Evolutionary conservation across 2,888 invertebrate species (phyloP).

Genomic region (Anoplius nigerrimus): DNA sequence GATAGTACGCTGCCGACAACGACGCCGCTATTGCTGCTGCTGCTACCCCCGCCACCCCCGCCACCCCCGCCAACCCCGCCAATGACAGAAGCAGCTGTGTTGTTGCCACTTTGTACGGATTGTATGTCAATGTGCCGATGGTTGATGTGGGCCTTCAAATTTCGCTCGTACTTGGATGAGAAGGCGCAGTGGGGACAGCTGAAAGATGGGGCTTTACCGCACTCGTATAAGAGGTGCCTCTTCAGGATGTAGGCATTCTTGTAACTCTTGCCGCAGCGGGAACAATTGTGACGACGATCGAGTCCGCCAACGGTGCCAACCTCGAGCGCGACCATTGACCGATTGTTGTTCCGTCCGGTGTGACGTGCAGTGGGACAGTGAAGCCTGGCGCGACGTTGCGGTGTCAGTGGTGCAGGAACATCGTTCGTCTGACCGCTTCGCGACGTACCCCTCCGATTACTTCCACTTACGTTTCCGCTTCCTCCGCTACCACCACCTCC

Average conservation of each 20-base stretch:
- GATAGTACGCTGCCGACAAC: too few species aligned
- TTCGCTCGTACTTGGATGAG: constrained; percentile 75
- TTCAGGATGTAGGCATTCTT: constrained; percentile 80
- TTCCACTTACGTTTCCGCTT: constrained; percentile 12
- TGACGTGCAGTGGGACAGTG: constrained; percentile 67
- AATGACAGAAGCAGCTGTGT: constrained; percentile 53
- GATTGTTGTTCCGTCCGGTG: constrained; percentile 61
- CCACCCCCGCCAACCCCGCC: constrained; percentile 7
- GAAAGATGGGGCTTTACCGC: constrained; percentile 75
- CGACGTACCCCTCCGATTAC: too few species aligned
- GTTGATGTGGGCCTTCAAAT: constrained; percentile 74
- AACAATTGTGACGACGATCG: constrained; percentile 75
- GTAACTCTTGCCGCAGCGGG: constrained; percentile 80
- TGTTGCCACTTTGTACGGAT: constrained; percentile 29
- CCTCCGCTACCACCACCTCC: background rate
- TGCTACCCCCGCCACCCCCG: background rate
- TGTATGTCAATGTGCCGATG: constrained; percentile 68
- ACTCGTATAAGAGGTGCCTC: constrained; percentile 77
- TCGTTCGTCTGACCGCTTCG: constrained; percentile 42
- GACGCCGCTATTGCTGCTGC: too few species aligned
- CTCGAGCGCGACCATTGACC: constrained; percentile 53
- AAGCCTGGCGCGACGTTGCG: constrained; percentile 69
- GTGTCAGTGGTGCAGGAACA: constrained; percentile 68
- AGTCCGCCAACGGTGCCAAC: constrained; percentile 39
- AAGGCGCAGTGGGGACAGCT: constrained; percentile 74